phyloP scores from a whole-genome alignment of 2,113 vertebrate genomes.

The Narcine bancroftii region DNA sequence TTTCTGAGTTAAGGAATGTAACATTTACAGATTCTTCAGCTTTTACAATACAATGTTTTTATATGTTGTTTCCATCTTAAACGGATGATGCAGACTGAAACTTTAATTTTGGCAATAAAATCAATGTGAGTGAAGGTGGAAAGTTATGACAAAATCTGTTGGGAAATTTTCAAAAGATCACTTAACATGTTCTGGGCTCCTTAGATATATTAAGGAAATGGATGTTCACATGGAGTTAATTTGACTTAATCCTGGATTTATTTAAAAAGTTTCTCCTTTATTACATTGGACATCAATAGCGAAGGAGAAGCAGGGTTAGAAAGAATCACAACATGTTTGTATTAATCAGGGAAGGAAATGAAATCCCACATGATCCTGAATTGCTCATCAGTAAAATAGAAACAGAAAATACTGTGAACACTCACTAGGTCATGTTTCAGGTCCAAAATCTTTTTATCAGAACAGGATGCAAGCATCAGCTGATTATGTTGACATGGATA shows the following conservation, averaged over 20 bases:
- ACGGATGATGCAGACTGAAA: too few species aligned
- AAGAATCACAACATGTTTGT: not conserved
- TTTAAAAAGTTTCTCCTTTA: not conserved
- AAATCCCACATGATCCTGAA: not conserved
- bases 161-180: not conserved
- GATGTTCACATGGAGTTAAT: too few species aligned
- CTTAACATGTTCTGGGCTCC: not conserved
- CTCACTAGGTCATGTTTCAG: too few species aligned
- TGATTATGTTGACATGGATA: too few species aligned
- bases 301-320: not conserved
- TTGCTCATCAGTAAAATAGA: too few species aligned
- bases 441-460: too few species aligned
- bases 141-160: not conserved
- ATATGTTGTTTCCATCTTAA: too few species aligned
- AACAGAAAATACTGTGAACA: too few species aligned
- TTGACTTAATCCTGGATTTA: not conserved
- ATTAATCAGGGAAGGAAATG: not conserved
- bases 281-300: not conserved
- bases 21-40: not conserved
- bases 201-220: not conserved
- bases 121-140: not conserved
- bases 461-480: too few species aligned
- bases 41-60: too few species aligned
- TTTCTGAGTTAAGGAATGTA: not conserved
- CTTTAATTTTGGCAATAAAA: not conserved